Evolutionary conservation across 2,888 invertebrate species (phyloP), one percentile per base, ranked within the genome.

Genomic region (Eueremaeus valkanovi): DNA sequence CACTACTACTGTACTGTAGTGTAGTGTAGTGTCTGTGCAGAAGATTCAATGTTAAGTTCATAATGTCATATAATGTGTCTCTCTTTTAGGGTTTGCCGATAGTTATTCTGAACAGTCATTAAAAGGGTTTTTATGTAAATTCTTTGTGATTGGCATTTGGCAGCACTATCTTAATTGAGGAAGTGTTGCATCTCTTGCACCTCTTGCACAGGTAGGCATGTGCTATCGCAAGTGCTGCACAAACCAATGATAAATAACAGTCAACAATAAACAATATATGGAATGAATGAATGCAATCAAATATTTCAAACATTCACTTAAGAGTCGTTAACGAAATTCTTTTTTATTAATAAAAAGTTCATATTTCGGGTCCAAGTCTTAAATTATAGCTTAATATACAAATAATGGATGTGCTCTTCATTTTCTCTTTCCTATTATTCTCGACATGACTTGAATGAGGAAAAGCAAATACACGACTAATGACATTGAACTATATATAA

Each of bases 81-180:
- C 55, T 55, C 21, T 55, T 21, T 36, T 36, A 55, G 55, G 55
- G 9, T 55, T 55, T 55, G 55, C 55, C 55, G 55, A 55, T 16
- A 55, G 55, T 55, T 55, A 55, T 55, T 55, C 29, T 55, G 8
- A 55, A 29, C 29, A 55, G 55, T 55, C 18, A 55, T 55, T 55
- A 16, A 55, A 55, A 55, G 55, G 18, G 55, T 55, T 55, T 45
- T 55, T 21, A 55, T 55, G 55, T 55, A 55, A 55, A 55, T 55
- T 55, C 24, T 24, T 55, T 55, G 29, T 55, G 55, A 55, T 55
- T 55, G 55, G 55, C 55, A 24, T 55, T 55, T 55, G 24, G 55
- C 18, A 21, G 55, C 55, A 24, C 13, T 55, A 18, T 55, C 55
- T 55, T 55, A 55, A 55, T 55, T 55, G 55, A 55, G 55, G 55